phyloP scores from a whole-genome alignment of 2,797 vertebrate genomes.

The Diceros bicornis region DNA sequence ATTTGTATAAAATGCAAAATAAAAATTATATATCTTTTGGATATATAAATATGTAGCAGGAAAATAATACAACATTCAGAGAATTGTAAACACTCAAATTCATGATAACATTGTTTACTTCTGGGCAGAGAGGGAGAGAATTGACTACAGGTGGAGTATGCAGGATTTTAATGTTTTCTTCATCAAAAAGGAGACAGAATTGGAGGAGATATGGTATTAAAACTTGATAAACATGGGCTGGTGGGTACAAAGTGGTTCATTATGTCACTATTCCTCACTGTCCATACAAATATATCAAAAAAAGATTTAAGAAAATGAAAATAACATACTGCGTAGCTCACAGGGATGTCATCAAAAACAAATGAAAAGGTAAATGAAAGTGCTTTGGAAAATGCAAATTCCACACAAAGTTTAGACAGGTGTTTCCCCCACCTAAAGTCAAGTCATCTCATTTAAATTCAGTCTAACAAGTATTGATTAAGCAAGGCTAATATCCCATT shows the following conservation, averaged over 20 bases:
- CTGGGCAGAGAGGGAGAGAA: neutral
- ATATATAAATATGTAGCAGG: neutral
- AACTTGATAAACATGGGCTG: neutral
- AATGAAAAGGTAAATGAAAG: neutral
- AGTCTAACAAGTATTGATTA: neutral
- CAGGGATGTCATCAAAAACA: neutral
- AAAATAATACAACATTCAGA: neutral
- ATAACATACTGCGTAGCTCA: neutral
- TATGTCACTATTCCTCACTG: neutral
- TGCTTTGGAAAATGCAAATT: constrained; percentile 24
- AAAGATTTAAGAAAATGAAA: constrained; percentile 19
- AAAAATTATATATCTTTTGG: constrained; percentile 8
- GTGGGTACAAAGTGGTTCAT: neutral
- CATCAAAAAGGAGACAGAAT: neutral
- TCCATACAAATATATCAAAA: neutral
- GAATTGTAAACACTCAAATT: constrained; percentile 29
- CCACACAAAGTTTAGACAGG: neutral
- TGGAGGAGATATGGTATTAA: neutral
- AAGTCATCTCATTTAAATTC: constrained; percentile 45
- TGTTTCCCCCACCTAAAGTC: neutral
- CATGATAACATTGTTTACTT: neutral
- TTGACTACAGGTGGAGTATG: neutral
- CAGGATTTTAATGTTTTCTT: constrained; percentile 4
- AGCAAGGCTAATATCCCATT: neutral
- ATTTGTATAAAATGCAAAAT: neutral